Conservation (phyloP, 2,888 invertebrate genomes). For the Pharmacophagus antenor region DNA sequence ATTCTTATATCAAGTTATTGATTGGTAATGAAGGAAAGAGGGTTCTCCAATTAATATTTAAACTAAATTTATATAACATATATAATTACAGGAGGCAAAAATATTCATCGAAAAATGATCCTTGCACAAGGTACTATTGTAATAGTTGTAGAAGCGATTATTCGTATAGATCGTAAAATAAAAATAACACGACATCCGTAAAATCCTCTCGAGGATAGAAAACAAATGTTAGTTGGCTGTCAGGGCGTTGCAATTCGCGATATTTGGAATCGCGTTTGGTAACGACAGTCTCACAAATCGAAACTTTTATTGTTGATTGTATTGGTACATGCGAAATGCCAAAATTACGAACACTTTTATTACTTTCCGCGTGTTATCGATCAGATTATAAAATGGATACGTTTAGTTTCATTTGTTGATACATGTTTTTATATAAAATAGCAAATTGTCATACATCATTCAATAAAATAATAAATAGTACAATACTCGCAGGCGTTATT, state of each 20-base stretch:
- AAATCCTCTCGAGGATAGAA: conserved; percentile 35
- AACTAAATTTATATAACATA: too few relatives aligned
- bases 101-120: neutral
- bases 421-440: too few relatives aligned
- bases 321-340: conserved; percentile 5
- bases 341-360: conserved; percentile 10
- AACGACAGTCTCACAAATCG: conserved; percentile 17
- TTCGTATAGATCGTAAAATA: conserved; percentile 32
- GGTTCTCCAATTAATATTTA: too few relatives aligned
- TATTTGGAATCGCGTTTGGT: conserved; percentile 25
- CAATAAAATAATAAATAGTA: too few relatives aligned
- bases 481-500: neutral
- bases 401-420: too few relatives aligned
- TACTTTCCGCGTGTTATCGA: neutral
- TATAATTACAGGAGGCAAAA: too few relatives aligned
- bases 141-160: conserved; percentile 16
- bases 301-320: conserved; percentile 25
- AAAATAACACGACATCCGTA: conserved; percentile 33
- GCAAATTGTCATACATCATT: too few relatives aligned
- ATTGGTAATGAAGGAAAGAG: too few relatives aligned
- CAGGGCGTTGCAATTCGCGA: conserved; percentile 25
- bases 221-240: conserved; percentile 36
- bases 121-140: neutral
- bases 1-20: too few relatives aligned
- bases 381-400: neutral